These are phyloP conservation scores for Melanitta fusca DNA, from an alignment of 2,797 vertebrate genomes.

Conservation along the genomic window DNA sequence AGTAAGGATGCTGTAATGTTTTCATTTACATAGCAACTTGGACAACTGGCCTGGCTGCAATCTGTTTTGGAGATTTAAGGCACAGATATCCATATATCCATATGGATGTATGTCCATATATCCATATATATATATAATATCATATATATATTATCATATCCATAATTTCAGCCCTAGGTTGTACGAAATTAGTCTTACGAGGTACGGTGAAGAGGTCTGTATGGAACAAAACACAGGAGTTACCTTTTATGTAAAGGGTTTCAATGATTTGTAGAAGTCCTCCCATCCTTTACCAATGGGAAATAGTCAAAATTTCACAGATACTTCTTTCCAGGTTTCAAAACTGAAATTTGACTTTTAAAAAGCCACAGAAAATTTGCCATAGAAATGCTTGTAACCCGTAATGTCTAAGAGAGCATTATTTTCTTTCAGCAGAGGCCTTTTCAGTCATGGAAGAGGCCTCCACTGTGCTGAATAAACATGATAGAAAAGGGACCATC, in stretches of 20 bases:
- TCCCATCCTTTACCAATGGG: background rate
- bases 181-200: background rate
- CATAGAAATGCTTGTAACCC: background rate
- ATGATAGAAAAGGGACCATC: background rate
- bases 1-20: background rate
- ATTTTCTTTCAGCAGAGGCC: background rate
- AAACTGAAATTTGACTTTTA: background rate
- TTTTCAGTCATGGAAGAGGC: background rate
- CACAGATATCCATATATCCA: background rate
- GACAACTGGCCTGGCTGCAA: background rate
- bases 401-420: background rate
- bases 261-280: background rate
- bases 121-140: no score
- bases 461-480: fast-evolving
- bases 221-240: background rate
- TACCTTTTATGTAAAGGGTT: background rate
- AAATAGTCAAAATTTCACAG: background rate
- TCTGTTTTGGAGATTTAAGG: background rate
- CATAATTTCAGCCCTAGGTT: background rate
- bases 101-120: no score
- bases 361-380: background rate
- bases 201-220: background rate
- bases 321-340: background rate
- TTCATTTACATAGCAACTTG: background rate
- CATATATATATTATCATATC: background rate